phyloP scores from a whole-genome alignment of 2,113 vertebrate genomes.

The Pipra filicauda region DNA sequence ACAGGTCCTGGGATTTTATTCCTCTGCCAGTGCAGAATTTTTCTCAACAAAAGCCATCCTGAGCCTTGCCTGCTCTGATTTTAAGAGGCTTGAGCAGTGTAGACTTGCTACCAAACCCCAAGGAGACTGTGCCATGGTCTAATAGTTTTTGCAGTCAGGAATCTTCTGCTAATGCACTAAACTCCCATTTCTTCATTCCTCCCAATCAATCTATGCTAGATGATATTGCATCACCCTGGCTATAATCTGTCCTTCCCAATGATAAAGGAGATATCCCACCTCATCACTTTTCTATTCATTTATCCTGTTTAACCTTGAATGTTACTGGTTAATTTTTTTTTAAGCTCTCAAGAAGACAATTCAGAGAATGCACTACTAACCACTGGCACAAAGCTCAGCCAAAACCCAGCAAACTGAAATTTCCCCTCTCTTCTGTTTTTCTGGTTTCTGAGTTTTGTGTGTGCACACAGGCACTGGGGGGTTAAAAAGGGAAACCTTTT shows the following conservation, averaged over 20 bases:
- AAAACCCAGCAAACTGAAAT: not conserved
- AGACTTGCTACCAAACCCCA: not conserved
- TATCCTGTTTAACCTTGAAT: constrained; percentile 55
- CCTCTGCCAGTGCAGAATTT: not conserved
- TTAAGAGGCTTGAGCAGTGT: not conserved
- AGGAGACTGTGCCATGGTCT: constrained; percentile 6
- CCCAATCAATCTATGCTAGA: constrained; percentile 28
- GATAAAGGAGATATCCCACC: constrained; percentile 52
- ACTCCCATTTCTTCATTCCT: constrained; percentile 17
- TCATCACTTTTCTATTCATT: constrained; percentile 45
- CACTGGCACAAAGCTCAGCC: not conserved
- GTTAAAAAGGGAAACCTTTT: not conserved
- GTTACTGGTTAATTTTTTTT: constrained; percentile 37
- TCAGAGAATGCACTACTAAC: not conserved
- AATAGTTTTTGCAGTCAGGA: constrained; percentile 13
- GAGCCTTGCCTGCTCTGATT: not conserved
- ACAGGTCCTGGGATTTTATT: not conserved
- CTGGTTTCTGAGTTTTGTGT: not conserved
- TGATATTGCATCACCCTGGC: constrained; percentile 7
- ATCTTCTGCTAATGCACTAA: constrained; percentile 26
- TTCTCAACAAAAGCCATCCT: not conserved
- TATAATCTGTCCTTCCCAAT: constrained; percentile 46
- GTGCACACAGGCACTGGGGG: rapidly evolving
- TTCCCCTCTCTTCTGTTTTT: not conserved
- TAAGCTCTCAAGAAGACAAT: constrained; percentile 17